Conservation (phyloP, 2,797 vertebrate genomes). For the Crax fasciolata region DNA sequence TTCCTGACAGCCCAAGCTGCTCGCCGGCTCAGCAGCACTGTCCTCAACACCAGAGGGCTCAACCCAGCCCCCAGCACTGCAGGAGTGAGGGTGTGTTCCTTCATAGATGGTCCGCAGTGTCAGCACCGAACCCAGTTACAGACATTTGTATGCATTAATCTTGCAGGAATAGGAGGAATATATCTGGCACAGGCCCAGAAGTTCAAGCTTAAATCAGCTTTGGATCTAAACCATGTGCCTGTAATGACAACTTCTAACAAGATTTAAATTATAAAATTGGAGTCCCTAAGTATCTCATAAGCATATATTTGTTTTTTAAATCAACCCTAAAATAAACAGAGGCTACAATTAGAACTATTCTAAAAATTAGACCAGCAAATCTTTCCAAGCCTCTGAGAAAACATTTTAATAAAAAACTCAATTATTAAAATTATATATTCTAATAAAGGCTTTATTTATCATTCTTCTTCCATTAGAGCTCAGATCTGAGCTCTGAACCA, state of each 20-base stretch:
- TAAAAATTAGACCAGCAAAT: background rate
- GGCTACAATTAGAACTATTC: background rate
- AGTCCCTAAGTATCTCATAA: background rate
- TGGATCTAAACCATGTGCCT: background rate
- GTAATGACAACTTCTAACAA: background rate
- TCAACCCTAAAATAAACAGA: background rate
- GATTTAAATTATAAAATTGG: background rate
- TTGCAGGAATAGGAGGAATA: background rate
- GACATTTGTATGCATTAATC: background rate
- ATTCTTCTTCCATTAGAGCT: background rate
- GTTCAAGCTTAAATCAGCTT: background rate
- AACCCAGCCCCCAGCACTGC: background rate
- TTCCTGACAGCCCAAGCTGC: fast-evolving
- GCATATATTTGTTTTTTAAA: background rate
- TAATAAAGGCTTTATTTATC: background rate
- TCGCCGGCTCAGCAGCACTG: background rate
- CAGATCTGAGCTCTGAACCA: background rate
- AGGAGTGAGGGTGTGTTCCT: background rate
- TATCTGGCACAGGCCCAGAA: background rate
- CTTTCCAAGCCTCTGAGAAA: background rate
- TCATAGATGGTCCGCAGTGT: background rate
- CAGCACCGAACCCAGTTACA: background rate
- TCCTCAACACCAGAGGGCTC: background rate
- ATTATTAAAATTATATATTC: background rate
- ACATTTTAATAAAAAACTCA: background rate